A percentile compares a stretch with the other conserved stretches of the same genome.
Conservation (phyloP, 2,888 invertebrate genomes). For the Eilema caniola region DNA sequence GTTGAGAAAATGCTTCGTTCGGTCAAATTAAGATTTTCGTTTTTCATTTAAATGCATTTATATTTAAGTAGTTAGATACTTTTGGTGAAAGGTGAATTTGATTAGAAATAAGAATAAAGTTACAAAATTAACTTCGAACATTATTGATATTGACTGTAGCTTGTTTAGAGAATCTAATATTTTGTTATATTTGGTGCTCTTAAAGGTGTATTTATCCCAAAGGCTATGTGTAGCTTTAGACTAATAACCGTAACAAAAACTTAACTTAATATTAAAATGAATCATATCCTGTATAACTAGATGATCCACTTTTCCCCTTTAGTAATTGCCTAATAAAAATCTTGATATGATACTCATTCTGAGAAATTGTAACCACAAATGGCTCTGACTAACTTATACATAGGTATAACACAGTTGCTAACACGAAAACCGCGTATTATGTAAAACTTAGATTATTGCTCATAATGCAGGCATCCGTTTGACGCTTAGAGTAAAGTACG, state of each 20-base stretch:
- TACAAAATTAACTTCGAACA: neutral
- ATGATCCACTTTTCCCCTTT: constrained; percentile 42
- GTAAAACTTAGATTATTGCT: constrained; percentile 63
- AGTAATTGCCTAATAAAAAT: constrained; percentile 27
- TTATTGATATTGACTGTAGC: neutral
- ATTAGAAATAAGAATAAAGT: no score
- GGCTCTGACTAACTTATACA: constrained; percentile 63
- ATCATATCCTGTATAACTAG: constrained; percentile 50
- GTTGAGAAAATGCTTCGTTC: constrained; percentile 49
- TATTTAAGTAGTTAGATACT: no score
- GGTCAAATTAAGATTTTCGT: constrained; percentile 27
- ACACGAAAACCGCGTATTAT: constrained; percentile 57
- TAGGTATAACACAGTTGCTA: constrained; percentile 60
- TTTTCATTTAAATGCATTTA: no score
- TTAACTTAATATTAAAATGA: constrained; percentile 35
- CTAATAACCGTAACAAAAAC: neutral
- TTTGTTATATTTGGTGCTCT: neutral
- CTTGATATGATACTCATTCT: constrained; percentile 43
- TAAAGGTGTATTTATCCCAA: neutral
- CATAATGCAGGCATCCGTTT: constrained; percentile 61
- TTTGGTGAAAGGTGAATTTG: no score
- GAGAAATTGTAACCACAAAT: constrained; percentile 59
- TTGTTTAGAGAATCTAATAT: neutral
- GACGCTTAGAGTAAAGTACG: constrained; percentile 18
- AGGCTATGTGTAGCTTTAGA: neutral